Conservation (phyloP, 2,797 vertebrate genomes). For the Pangasius krempfi region DNA sequence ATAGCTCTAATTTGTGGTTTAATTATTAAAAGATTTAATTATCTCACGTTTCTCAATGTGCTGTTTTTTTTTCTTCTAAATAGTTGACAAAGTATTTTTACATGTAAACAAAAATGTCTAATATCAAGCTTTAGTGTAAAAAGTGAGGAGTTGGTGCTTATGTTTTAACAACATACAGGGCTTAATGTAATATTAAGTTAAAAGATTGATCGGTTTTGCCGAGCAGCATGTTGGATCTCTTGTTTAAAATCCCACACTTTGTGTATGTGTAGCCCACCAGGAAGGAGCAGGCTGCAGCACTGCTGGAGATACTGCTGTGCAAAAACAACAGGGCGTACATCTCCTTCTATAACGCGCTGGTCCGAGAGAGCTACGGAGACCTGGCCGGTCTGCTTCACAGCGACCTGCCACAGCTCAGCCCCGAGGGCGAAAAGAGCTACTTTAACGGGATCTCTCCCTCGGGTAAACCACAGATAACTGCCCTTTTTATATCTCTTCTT, state of each 20-base stretch:
- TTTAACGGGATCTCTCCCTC: slow-evolving; percentile 74
- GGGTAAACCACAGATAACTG: slow-evolving; percentile 75
- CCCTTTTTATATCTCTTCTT: background rate
- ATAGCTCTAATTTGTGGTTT: background rate
- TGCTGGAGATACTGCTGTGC: slow-evolving; percentile 84
- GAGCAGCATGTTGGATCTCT: background rate
- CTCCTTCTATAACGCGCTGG: slow-evolving; percentile 94
- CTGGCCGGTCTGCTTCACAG: slow-evolving; percentile 83
- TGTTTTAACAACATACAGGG: background rate
- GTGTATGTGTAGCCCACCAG: slow-evolving; percentile 77
- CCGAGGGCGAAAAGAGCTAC: slow-evolving; percentile 71
- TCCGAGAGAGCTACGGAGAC: slow-evolving; percentile 87
- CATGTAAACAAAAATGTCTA: no score
- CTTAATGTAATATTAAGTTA: background rate
- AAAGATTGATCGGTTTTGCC: background rate
- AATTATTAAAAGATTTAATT: background rate
- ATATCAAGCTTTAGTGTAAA: background rate
- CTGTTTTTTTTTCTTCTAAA: no score
- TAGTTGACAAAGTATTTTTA: background rate
- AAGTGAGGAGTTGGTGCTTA: background rate
- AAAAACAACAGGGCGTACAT: slow-evolving; percentile 88
- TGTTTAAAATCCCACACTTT: background rate
- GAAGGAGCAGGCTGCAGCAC: slow-evolving; percentile 79
- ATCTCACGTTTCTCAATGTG: background rate
- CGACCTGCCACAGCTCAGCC: slow-evolving; percentile 74